Evolutionary conservation across 2,888 invertebrate species (phyloP), one percentile per base, ranked within the genome.

Genomic region (Tachystola acroxantha): DNA sequence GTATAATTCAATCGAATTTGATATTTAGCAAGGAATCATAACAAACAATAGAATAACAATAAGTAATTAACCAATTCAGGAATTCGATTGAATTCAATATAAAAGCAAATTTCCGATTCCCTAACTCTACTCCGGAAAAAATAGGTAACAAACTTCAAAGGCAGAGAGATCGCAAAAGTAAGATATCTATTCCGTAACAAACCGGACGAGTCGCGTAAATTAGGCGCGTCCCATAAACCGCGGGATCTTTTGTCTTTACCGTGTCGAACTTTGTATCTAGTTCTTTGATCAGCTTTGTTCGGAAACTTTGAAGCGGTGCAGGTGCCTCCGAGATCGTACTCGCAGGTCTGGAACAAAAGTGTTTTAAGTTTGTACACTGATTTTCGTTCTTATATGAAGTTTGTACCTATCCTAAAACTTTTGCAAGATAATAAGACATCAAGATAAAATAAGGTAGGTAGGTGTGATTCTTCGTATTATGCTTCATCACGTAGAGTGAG

Each of bases 221-320:
- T 42, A 50, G 39, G 36, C n/a, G 9, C 30, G 19, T 13, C 22
- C 34, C 34, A 20, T 34, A 34, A 34, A 34, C 27, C 28, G 16
- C 19, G n/a, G 34, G 42, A 39, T 52, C 48, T 57, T 63, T 58
- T 64, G 55, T 59, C 32, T 40, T 34, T 14, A 19, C 52, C 45
- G 38, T 37, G 46, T 39, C 46, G 46, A 57, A 54, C 50, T 62
- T 57, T 60, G 68, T 69, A 41, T 41, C 40, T 22, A 60, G 57
- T 60, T 51, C 64, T 63, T 61, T 64, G 64, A 65, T 62, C 62
- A 53, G 62, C 43, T 48, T 43, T 48, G 57, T 53, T 38, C 45
- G 39, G 24, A 43, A n/a, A 60, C 54, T 63, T 65, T 68, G 70
- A 72, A 51, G 54, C 34, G 51, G 50, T 53, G 53, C 74, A 75